phyloP scores from a whole-genome alignment of 2,797 vertebrate species.

The Acridotheres tristis region DNA sequence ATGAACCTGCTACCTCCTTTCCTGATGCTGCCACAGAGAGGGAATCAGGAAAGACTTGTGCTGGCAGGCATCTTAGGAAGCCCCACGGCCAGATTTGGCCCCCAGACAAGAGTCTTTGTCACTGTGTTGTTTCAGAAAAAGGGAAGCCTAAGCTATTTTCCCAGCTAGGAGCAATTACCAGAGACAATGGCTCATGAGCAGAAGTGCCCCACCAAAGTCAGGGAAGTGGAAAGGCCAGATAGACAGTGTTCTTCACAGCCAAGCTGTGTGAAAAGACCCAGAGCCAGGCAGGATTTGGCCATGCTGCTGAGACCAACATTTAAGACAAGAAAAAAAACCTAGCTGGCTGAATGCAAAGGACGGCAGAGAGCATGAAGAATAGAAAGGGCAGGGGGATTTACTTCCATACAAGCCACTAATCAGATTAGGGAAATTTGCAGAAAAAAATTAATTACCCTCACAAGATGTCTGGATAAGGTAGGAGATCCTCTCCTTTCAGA shows the following conservation, averaged over 20 bases:
- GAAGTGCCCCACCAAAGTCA: background rate
- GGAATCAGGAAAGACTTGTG: background rate
- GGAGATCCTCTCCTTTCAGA: background rate
- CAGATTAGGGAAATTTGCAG: background rate
- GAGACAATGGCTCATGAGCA: background rate
- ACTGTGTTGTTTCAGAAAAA: background rate
- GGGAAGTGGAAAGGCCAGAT: background rate
- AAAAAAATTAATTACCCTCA: background rate
- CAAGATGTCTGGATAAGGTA: background rate
- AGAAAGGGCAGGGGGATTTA: background rate
- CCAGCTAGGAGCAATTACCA: background rate
- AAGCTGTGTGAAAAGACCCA: background rate
- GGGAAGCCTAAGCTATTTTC: background rate
- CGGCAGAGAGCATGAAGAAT: rapidly evolving
- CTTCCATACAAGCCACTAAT: background rate
- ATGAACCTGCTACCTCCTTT: background rate
- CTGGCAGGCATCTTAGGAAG: background rate
- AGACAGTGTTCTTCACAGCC: background rate
- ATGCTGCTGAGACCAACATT: background rate
- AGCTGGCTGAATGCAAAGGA: background rate
- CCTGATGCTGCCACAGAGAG: rapidly evolving
- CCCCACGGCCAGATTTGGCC: rapidly evolving
- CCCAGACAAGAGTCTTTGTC: background rate
- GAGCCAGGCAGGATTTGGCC: background rate
- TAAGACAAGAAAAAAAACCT: background rate